Base-by-base conservation (phyloP, 2,113 vertebrate genomes). In the Rhabdornis inornatus region DNA sequence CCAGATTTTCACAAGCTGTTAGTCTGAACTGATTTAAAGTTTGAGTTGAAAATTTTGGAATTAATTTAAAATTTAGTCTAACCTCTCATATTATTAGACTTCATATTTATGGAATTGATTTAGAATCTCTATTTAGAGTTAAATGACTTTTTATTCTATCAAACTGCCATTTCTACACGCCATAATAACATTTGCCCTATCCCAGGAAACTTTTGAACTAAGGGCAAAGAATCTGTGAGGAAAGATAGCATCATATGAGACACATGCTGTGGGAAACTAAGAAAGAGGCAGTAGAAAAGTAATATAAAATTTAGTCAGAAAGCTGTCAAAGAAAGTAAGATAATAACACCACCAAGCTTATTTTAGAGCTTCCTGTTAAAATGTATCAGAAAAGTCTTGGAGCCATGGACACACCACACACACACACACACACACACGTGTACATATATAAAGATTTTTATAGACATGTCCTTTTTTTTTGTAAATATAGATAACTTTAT, bases 31-130 rank as follows among this genome's bases (percentile, higher is more conserved):
- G 37, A 81, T 77, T 87, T 78, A 72, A 71, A 87, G 33, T 87
- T 59, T 1, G 3, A 55, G 7, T 20, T 59, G 52, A 33, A 96
- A 47, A 75, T 70, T 92, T 89, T 87, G 18, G 42, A 84, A 91
- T 92, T 87, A 55, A 92, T 87, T 95, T 92, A 55, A 94, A 87
- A 81, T 84, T 84, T 20, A 87, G 91, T 89, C 44, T 64, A 78
- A 81, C 59, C 28, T 75, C 77, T 89, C 30, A 35, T 40, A 84
- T 87, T 78, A 87, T 84, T 91, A 84, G 65, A 83, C 42, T 77
- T 91, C 57, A 35, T 84, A 74, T 59, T 83, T 94, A 66, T 82
- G 21, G 52, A 92, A 78, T 70, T 81, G 64, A 87, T 91, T 92
- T 91, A 84, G 31, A 57, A 87, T 87, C 4, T 65, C 37, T 70